These are phyloP conservation scores for Eira barbara DNA, from an alignment of 2,113 vertebrate genomes.

Conservation along the genomic window DNA sequence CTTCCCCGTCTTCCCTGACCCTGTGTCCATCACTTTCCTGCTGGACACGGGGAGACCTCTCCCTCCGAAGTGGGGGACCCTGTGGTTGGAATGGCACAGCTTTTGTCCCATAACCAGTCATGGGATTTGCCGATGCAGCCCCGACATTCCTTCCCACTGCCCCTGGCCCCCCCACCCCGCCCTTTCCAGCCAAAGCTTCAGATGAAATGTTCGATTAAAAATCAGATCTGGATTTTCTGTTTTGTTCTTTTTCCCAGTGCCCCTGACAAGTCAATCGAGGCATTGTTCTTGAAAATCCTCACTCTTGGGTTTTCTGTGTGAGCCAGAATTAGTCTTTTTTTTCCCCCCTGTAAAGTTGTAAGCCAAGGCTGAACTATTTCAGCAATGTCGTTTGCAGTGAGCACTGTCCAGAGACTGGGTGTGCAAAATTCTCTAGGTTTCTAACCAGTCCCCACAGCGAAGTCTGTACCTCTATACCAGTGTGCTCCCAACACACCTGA, in stretches of 20 bases:
- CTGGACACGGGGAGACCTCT: accelerated
- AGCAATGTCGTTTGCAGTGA: not conserved
- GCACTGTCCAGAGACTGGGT: not conserved
- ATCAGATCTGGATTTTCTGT: not conserved
- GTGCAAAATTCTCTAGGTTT: not conserved
- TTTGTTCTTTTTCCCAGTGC: not conserved
- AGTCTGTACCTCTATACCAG: accelerated
- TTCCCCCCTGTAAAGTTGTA: not conserved
- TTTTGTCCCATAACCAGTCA: too few species aligned
- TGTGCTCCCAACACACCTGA: not conserved
- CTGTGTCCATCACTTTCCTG: not conserved
- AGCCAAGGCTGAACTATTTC: slow-evolving; percentile 51
- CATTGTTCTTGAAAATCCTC: slow-evolving; percentile 17
- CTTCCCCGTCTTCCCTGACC: accelerated
- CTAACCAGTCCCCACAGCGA: not conserved
- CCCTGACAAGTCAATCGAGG: not conserved
- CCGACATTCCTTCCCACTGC: not conserved
- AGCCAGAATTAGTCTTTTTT: slow-evolving; percentile 13
- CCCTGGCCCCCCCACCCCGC: too few species aligned
- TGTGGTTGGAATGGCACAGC: accelerated
- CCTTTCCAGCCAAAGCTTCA: not conserved
- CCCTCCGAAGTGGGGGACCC: accelerated
- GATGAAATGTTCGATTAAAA: not conserved
- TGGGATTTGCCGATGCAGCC: not conserved
- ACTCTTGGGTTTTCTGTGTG: not conserved